Conservation (phyloP, 2,113 vertebrate species). For the Setophaga coronata region DNA sequence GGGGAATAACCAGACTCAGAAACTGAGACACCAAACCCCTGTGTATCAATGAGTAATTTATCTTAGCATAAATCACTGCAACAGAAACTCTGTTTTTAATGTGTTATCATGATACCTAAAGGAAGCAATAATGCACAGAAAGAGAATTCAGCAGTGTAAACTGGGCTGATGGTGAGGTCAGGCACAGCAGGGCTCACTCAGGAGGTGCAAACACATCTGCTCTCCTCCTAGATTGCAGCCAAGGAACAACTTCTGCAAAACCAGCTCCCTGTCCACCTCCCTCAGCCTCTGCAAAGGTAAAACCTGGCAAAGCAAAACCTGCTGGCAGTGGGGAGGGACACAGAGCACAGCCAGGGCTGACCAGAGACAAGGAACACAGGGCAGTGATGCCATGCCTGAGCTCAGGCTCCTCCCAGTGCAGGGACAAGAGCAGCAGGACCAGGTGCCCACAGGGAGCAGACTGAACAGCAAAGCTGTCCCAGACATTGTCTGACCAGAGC, state of each 20-base stretch:
- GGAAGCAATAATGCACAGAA: background rate
- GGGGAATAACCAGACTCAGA: background rate
- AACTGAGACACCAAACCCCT: background rate
- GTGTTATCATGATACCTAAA: background rate
- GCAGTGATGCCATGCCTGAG: accelerated
- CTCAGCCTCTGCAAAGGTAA: background rate
- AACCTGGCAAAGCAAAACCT: background rate
- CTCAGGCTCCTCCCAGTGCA: accelerated
- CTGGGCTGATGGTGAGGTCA: background rate
- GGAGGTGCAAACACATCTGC: background rate
- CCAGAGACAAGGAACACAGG: background rate
- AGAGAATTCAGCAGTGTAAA: background rate
- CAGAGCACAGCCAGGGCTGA: accelerated
- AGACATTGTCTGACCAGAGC: background rate
- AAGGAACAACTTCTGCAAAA: background rate
- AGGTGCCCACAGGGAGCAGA: background rate
- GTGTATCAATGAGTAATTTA: background rate
- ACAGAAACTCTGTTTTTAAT: background rate
- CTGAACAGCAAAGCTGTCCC: background rate
- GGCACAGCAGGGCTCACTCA: background rate
- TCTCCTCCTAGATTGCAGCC: background rate
- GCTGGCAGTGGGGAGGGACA: background rate
- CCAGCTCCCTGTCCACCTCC: background rate
- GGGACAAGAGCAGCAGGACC: background rate
- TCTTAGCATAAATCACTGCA: background rate